A percentile compares a stretch with the other conserved stretches of the same genome.
These are phyloP conservation scores for Eriosoma lanigerum DNA, from an alignment of 1,140 invertebrate species.

Conservation along the genomic window DNA sequence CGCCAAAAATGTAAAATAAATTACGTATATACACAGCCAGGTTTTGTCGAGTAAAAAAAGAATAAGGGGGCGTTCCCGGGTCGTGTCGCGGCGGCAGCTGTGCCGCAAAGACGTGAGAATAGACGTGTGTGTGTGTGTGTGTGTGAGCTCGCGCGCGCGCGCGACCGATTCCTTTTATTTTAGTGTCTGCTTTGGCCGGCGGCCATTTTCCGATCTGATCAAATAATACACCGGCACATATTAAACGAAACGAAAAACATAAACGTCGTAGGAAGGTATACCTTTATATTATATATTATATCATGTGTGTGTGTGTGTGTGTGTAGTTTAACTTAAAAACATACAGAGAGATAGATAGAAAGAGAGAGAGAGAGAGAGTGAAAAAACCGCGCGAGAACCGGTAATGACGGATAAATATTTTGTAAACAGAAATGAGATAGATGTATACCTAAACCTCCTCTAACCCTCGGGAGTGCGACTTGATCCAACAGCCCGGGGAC, in stretches of 20 bases:
- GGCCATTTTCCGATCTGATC: slow-evolving; percentile 48
- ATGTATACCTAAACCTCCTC: neutral
- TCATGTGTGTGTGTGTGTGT: neutral
- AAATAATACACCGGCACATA: slow-evolving; percentile 39
- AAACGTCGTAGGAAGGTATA: neutral
- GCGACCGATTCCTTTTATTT: slow-evolving; percentile 43
- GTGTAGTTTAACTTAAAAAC: neutral
- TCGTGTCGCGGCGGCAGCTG: slow-evolving; percentile 35
- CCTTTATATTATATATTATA: too few relatives aligned
- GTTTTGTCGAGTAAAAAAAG: neutral
- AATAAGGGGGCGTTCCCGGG: slow-evolving; percentile 30
- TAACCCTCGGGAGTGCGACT: neutral
- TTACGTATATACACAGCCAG: neutral
- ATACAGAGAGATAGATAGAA: neutral
- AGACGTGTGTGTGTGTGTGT: neutral
- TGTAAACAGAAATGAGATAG: slow-evolving; percentile 22
- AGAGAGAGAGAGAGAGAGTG: too few relatives aligned
- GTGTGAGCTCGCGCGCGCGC: neutral
- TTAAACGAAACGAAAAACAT: slow-evolving; percentile 13
- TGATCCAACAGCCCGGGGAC: slow-evolving; percentile 38
- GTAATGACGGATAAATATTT: slow-evolving; percentile 50
- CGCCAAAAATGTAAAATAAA: too few relatives aligned
- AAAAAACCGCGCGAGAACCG: too few relatives aligned
- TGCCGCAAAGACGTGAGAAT: neutral
- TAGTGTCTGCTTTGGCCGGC: slow-evolving; percentile 41